Evolutionary conservation across 1,140 invertebrate genomes (phyloP).

Genomic region (Drosophila takahashii): DNA sequence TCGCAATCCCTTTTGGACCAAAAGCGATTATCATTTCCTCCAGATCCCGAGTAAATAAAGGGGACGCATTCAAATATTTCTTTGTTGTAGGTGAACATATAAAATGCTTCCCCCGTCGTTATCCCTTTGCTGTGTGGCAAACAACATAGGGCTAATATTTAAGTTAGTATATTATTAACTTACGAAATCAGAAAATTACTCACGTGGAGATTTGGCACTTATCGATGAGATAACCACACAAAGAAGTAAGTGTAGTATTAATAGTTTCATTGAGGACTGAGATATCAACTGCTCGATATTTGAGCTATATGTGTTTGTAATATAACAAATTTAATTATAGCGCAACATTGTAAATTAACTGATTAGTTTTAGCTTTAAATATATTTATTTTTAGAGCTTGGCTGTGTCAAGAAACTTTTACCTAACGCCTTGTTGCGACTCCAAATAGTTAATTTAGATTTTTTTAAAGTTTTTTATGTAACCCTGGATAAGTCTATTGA

Average conservation of each 20-base stretch:
- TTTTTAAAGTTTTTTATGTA: slow-evolving; percentile 7
- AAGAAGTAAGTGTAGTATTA: background rate
- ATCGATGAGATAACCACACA: background rate
- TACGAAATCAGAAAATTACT: background rate
- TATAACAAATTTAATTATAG: background rate
- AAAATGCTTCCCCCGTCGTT: background rate
- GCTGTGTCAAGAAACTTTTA: background rate
- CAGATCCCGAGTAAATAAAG: slow-evolving; percentile 1
- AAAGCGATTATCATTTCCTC: slow-evolving; percentile 5
- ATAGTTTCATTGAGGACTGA: background rate
- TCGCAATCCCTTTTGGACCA: slow-evolving; percentile 7
- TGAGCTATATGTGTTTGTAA: background rate
- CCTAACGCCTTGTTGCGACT: background rate
- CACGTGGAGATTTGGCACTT: background rate
- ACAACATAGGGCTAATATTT: background rate
- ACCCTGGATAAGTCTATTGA: background rate
- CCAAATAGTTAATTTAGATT: background rate
- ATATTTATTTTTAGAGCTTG: background rate
- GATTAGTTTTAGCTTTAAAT: background rate
- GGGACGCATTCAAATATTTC: background rate
- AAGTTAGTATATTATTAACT: background rate
- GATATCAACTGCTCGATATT: background rate
- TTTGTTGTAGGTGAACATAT: slow-evolving; percentile 1
- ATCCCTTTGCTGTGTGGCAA: background rate
- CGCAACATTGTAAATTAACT: background rate